phyloP scores from a whole-genome alignment of 2,888 invertebrate species.

The Heliconius charithonia region DNA sequence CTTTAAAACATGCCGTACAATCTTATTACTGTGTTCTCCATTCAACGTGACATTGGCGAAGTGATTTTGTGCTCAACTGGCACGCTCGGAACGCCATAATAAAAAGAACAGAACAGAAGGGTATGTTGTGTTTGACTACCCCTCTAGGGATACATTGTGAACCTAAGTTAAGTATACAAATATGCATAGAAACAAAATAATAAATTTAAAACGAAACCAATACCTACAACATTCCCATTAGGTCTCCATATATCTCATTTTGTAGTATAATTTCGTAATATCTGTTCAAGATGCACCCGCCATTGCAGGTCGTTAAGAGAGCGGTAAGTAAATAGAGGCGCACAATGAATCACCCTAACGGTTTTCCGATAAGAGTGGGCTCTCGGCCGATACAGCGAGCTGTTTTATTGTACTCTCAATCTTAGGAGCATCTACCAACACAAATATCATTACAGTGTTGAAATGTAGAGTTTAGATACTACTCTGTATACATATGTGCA shows the following conservation, averaged over 20 bases:
- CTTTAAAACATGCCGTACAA: too few species aligned
- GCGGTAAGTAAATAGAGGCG: conserved; percentile 43
- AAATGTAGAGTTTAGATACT: not conserved
- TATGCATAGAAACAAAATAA: not conserved
- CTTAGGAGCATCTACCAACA: conserved; percentile 61
- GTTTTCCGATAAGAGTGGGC: conserved; percentile 76
- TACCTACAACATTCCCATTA: not conserved
- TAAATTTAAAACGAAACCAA: too few species aligned
- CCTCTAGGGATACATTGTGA: too few species aligned
- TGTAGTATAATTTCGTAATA: conserved; percentile 15
- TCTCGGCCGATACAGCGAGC: conserved; percentile 66
- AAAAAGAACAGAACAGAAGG: too few species aligned
- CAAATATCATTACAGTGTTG: conserved; percentile 49
- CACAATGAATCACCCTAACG: conserved; percentile 77
- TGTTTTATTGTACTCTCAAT: conserved; percentile 81
- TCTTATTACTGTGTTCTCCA: too few species aligned
- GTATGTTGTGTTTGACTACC: too few species aligned
- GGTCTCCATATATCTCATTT: not conserved
- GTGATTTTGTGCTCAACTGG: too few species aligned
- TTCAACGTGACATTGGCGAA: too few species aligned
- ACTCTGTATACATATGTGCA: not conserved
- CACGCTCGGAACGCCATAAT: too few species aligned
- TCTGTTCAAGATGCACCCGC: conserved; percentile 31
- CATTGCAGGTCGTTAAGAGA: conserved; percentile 35
- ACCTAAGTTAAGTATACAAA: not conserved